These are phyloP conservation scores for Pluvialis apricaria DNA, from an alignment of 2,113 vertebrate species.

Conservation along the genomic window DNA sequence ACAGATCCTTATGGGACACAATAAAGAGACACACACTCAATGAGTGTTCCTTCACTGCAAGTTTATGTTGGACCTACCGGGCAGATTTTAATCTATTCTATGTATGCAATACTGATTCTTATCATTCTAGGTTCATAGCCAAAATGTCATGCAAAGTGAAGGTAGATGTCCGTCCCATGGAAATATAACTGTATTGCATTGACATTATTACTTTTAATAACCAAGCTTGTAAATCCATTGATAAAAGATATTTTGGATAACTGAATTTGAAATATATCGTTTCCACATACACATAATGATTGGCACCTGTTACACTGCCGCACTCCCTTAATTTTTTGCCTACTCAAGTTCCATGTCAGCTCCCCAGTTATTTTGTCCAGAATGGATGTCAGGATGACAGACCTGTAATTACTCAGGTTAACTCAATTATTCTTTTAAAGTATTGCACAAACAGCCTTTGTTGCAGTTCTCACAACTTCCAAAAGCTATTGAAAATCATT, in stretches of 20 bases:
- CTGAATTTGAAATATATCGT: not conserved
- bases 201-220: not conserved
- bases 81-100: not conserved
- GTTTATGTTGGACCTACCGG: not conserved
- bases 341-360: not conserved
- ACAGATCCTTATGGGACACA: not conserved
- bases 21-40: not conserved
- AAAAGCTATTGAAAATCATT: not conserved
- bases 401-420: not conserved
- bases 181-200: not conserved
- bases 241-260: not conserved
- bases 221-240: not conserved
- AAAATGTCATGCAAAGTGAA: not conserved
- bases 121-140: not conserved
- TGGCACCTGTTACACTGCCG: not conserved
- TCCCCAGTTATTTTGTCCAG: not conserved
- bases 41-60: not conserved
- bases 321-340: not conserved
- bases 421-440: not conserved
- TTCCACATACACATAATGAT: not conserved
- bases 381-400: not conserved
- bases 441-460: not conserved
- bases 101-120: not conserved
- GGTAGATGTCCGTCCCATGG: not conserved
- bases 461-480: not conserved